Conservation (phyloP, 2,113 vertebrate species). For the Cervus canadensis region DNA sequence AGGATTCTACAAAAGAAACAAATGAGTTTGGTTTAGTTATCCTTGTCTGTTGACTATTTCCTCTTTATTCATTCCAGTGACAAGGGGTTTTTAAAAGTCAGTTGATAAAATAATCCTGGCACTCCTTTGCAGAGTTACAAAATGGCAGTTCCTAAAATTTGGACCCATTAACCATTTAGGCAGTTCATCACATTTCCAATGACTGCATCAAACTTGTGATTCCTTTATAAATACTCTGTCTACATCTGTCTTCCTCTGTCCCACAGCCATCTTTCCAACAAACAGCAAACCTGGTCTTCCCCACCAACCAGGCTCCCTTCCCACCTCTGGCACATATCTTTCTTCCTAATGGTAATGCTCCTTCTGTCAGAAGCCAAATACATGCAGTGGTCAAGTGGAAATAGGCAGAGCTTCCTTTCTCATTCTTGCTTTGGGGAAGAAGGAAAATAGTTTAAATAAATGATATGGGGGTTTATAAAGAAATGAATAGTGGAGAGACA, state of each 20-base stretch:
- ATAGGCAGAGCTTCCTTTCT: not conserved
- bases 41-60: not conserved
- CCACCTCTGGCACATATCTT: not conserved
- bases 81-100: not conserved
- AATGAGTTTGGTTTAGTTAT: not conserved
- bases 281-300: too few relatives aligned
- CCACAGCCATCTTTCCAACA: not conserved
- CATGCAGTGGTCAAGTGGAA: not conserved
- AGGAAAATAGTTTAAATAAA: not conserved
- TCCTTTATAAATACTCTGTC: not conserved
- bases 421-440: not conserved
- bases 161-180: not conserved
- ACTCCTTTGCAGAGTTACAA: not conserved
- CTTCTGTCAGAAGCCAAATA: not conserved
- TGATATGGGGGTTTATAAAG: not conserved
- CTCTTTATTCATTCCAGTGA: not conserved
- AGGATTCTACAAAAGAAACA: not conserved
- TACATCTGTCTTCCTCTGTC: not conserved
- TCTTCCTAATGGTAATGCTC: not conserved
- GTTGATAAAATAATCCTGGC: not conserved
- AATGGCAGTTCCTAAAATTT: not conserved
- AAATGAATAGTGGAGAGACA: not conserved
- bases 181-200: not conserved
- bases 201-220: not conserved
- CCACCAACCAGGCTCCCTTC: accelerated